Percentiles rank a stretch among this genome's conserved stretches.
Evolutionary conservation across 37 sponge, comb jelly and placozoan species (phyloP).

Genomic region (Spongilla lacustris): DNA sequence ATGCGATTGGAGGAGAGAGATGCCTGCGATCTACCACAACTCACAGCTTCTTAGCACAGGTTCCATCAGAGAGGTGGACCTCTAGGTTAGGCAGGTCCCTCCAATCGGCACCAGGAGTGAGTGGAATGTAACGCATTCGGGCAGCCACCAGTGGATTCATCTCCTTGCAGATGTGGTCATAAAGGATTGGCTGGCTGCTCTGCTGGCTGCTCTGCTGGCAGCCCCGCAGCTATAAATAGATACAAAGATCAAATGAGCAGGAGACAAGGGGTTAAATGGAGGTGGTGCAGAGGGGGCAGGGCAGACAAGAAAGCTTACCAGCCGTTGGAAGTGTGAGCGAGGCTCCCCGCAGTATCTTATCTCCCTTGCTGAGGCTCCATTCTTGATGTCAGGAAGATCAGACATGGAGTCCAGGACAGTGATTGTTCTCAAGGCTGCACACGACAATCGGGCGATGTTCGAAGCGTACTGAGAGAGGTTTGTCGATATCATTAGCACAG

Average conservation of each 20-base stretch:
- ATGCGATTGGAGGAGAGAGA: not conserved
- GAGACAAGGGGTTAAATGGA: not conserved
- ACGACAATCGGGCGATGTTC: constrained; percentile 60
- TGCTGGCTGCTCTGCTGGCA: too few species aligned
- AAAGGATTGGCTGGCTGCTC: constrained; percentile 70
- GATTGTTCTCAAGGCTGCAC: constrained; percentile 79
- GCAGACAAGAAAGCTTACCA: constrained; percentile 42
- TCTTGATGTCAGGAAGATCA: constrained; percentile 88
- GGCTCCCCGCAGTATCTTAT: constrained; percentile 84
- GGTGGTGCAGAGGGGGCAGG: not conserved
- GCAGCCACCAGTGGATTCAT: constrained; percentile 92
- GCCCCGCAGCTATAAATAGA: constrained; percentile 62
- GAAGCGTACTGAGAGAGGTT: constrained; percentile 54
- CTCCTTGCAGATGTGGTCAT: constrained; percentile 96
- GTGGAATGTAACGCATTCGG: constrained; percentile 87
- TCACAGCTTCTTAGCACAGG: constrained; percentile 76
- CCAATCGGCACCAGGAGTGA: constrained; percentile 92
- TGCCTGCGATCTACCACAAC: constrained; percentile 2
- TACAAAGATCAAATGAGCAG: not conserved
- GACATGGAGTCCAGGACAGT: constrained; percentile 95
- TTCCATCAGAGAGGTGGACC: constrained; percentile 85
- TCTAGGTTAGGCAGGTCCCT: constrained; percentile 90
- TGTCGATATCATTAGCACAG: too few species aligned
- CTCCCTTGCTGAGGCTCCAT: constrained; percentile 78
- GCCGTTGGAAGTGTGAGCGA: constrained; percentile 81